Conservation (phyloP, 2,797 vertebrate species). For the Pagetopsis macropterus region DNA sequence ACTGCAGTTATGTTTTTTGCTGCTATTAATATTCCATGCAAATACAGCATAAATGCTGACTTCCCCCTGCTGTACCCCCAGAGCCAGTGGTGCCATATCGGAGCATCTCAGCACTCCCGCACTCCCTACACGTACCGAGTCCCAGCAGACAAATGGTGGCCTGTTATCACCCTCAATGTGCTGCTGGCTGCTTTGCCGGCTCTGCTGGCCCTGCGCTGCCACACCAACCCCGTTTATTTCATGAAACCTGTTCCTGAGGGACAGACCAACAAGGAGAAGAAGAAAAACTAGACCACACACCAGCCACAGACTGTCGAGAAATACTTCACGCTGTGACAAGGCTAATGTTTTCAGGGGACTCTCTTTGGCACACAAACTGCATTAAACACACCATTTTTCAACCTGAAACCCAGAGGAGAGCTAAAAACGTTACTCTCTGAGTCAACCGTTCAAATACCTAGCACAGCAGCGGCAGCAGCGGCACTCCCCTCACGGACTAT, state of each 20-base stretch:
- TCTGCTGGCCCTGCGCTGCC: conserved; percentile 88
- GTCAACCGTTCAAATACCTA: conserved; percentile 42
- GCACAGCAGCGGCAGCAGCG: conserved; percentile 10
- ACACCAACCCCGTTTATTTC: conserved; percentile 85
- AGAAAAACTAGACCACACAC: conserved; percentile 76
- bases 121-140: conserved; percentile 94
- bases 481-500: conserved; percentile 73
- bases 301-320: conserved; percentile 20
- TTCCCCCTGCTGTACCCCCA: conserved; percentile 63
- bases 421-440: conserved; percentile 36
- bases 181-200: conserved; percentile 80
- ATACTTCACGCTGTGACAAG: conserved; percentile 37
- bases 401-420: conserved; percentile 44
- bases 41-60: conserved; percentile 16
- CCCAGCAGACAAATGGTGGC: conserved; percentile 85
- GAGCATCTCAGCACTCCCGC: conserved; percentile 88
- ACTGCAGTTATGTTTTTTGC: background rate
- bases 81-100: conserved; percentile 95
- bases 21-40: background rate
- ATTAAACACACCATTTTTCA: conserved; percentile 40
- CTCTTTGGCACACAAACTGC: conserved; percentile 39
- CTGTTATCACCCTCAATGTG: conserved; percentile 85
- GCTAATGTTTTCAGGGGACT: conserved; percentile 40
- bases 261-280: conserved; percentile 75
- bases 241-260: conserved; percentile 59